A percentile compares a stretch with the other conserved stretches of the same genome.
Conservation (phyloP, 2,113 vertebrate genomes). For the Chaenogobius annularis region DNA sequence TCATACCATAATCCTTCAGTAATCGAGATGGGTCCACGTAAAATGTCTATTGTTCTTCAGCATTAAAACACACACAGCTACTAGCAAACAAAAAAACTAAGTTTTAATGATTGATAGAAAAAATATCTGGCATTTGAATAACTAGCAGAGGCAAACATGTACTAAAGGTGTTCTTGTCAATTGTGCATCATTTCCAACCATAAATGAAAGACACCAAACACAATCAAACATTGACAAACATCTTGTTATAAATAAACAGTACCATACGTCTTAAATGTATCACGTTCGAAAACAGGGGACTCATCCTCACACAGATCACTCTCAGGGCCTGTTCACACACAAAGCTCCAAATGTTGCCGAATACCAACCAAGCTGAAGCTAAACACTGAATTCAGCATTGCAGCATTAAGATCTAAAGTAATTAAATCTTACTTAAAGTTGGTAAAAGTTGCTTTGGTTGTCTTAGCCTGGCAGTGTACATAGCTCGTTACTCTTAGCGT, state of each 20-base stretch:
- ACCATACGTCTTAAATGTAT: neutral
- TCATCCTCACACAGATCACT: neutral
- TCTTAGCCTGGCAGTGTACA: slow-evolving; percentile 42
- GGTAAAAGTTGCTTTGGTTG: neutral
- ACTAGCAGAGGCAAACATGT: neutral
- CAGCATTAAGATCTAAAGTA: too few relatives aligned
- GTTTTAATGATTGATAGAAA: neutral
- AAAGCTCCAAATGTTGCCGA: neutral
- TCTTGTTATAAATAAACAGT: neutral
- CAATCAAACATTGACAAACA: neutral
- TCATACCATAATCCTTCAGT: neutral
- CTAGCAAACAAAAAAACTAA: too few relatives aligned
- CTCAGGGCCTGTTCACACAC: neutral
- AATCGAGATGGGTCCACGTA: neutral
- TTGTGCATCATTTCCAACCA: neutral
- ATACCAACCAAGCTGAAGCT: neutral
- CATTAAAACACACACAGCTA: neutral
- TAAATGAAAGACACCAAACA: neutral
- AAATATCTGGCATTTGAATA: neutral
- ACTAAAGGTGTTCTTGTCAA: neutral
- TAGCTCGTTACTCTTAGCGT: neutral
- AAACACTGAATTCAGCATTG: neutral
- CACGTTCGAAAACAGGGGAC: neutral
- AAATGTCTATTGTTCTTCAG: neutral
- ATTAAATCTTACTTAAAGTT: neutral